Percentiles rank a stretch among this genome's conserved stretches.
phyloP scores from a whole-genome alignment of 2,797 vertebrate genomes.

The Hypotaenidia okinawae region DNA sequence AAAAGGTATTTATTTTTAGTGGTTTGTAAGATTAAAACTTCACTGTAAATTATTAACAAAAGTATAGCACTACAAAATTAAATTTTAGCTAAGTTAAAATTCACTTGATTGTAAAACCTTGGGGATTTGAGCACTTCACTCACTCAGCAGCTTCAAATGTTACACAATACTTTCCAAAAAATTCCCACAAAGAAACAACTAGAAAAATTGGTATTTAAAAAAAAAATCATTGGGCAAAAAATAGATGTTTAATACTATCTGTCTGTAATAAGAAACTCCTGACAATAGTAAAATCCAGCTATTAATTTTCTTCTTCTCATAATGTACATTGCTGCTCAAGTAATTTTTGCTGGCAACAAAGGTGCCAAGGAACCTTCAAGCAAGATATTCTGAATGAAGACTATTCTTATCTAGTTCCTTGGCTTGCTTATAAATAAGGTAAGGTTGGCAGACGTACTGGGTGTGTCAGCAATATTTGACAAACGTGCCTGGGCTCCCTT shows the following conservation, averaged over 20 bases:
- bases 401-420: background rate
- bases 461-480: constrained; percentile 86
- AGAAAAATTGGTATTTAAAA: background rate
- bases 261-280: background rate
- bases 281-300: background rate
- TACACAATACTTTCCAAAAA: background rate
- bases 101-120: background rate
- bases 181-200: background rate
- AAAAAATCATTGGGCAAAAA: background rate
- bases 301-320: background rate
- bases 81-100: background rate
- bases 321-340: background rate
- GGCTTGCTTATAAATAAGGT: background rate
- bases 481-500: constrained; percentile 80
- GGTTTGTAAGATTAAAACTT: background rate
- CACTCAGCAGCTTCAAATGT: background rate
- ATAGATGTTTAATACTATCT: background rate
- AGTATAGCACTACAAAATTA: background rate
- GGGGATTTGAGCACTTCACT: background rate
- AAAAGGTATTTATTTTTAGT: background rate
- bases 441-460: constrained; percentile 65
- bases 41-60: background rate
- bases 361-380: background rate
- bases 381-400: background rate
- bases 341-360: constrained; percentile 1